These are phyloP conservation scores for Monochamus alternatus DNA, from an alignment of 2,888 invertebrate genomes.

Conservation along the genomic window DNA sequence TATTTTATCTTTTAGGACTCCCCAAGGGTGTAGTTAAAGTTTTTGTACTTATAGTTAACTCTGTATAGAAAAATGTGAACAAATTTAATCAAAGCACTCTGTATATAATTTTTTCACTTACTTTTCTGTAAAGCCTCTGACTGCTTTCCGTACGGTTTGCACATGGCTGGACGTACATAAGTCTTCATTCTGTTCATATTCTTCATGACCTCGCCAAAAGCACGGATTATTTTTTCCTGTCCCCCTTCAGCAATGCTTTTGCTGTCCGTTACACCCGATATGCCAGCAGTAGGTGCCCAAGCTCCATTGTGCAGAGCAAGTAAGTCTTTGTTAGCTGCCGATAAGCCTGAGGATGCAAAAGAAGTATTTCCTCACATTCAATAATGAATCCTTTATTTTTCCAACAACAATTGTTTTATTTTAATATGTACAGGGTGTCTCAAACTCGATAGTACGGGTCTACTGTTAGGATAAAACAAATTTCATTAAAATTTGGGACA, in stretches of 20 bases:
- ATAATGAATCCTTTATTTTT: not conserved
- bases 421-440: no score
- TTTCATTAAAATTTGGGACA: no score
- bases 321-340: constrained; percentile 76
- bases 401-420: not conserved
- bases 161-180: constrained; percentile 91
- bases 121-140: constrained; percentile 92
- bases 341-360: constrained; percentile 58
- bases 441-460: no score
- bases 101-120: constrained; percentile 68
- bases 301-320: constrained; percentile 80
- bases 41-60: no score
- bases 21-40: no score
- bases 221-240: constrained; percentile 89
- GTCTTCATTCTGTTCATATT: constrained; percentile 92
- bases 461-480: no score
- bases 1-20: no score
- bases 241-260: constrained; percentile 73
- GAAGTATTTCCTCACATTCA: not conserved
- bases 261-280: constrained; percentile 61
- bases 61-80: not conserved
- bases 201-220: constrained; percentile 89
- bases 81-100: not conserved
- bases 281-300: constrained; percentile 71
- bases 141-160: constrained; percentile 92